Percentiles rank a stretch among this genome's conserved stretches.
Conservation (phyloP, 2,888 invertebrate genomes). For the Lasioglossum oenotherae region DNA sequence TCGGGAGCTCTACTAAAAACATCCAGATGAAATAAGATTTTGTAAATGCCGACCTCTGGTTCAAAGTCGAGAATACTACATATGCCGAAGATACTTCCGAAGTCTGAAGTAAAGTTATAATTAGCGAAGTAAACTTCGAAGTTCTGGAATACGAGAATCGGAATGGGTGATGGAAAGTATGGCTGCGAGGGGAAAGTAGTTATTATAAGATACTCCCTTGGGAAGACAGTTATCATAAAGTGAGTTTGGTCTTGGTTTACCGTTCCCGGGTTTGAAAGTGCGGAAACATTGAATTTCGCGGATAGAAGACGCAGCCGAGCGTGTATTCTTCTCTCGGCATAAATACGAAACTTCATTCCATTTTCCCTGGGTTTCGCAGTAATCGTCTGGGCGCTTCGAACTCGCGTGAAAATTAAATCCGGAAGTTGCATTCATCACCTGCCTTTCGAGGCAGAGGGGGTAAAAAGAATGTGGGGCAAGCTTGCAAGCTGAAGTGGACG, state of each 20-base stretch:
- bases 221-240: not conserved
- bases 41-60: not conserved
- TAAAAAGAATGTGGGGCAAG: not conserved
- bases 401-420: not conserved
- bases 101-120: not conserved
- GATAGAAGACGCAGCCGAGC: not conserved
- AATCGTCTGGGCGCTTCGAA: not conserved
- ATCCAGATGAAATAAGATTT: not conserved
- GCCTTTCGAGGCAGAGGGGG: not conserved
- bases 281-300: not conserved
- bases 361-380: not conserved
- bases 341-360: not conserved
- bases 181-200: not conserved
- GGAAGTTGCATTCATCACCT: not conserved
- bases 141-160: not conserved
- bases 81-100: not conserved
- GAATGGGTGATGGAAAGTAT: not conserved
- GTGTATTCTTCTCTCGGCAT: not conserved
- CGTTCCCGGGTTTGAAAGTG: not conserved
- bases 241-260: not conserved
- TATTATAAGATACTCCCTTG: not conserved
- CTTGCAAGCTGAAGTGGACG: not conserved
- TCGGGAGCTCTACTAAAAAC: too few species aligned
- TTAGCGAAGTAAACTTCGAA: not conserved
- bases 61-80: not conserved